Evolutionary conservation across 2,113 vertebrate genomes (phyloP).

Genomic region (Anoplopoma fimbria): DNA sequence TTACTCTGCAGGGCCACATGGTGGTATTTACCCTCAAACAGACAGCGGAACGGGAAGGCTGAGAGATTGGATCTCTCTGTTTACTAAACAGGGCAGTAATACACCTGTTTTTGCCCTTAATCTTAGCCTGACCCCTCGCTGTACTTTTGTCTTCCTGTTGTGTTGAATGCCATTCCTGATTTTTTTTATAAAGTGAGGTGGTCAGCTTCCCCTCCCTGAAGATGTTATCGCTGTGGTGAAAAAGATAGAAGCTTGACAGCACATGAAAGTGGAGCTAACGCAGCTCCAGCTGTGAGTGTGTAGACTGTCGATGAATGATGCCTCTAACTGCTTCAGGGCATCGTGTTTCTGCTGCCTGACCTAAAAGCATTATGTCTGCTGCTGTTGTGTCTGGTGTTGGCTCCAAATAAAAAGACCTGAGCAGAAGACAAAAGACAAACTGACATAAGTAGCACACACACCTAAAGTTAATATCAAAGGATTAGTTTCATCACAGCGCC

Average conservation of each 20-base stretch:
- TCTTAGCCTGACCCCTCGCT: conserved; percentile 46
- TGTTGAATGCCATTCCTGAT: conserved; percentile 2
- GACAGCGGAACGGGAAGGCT: conserved; percentile 55
- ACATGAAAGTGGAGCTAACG: neutral
- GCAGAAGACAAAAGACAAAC: neutral
- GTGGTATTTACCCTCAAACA: conserved; percentile 76
- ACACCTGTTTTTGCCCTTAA: conserved; percentile 65
- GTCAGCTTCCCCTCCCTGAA: neutral
- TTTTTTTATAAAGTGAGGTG: conserved; percentile 14
- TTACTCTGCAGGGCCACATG: conserved; percentile 69
- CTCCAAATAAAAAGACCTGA: neutral
- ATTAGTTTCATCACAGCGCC: conserved; percentile 56
- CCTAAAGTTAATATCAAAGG: neutral
- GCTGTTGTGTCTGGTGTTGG: conserved; percentile 2
- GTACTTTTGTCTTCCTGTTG: conserved; percentile 52
- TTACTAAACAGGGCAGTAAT: conserved; percentile 68
- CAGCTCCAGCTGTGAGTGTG: conserved; percentile 28
- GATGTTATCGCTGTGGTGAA: conserved; percentile 12
- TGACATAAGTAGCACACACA: conserved; percentile 46
- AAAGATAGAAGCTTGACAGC: conserved; percentile 23
- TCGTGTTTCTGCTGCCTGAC: conserved; percentile 28
- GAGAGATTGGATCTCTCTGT: conserved; percentile 60
- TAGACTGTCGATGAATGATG: conserved; percentile 5
- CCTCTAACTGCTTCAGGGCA: conserved; percentile 23
- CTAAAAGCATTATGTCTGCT: neutral